Conservation (phyloP, 2,113 vertebrate genomes). For the Ammodytes dubius region DNA sequence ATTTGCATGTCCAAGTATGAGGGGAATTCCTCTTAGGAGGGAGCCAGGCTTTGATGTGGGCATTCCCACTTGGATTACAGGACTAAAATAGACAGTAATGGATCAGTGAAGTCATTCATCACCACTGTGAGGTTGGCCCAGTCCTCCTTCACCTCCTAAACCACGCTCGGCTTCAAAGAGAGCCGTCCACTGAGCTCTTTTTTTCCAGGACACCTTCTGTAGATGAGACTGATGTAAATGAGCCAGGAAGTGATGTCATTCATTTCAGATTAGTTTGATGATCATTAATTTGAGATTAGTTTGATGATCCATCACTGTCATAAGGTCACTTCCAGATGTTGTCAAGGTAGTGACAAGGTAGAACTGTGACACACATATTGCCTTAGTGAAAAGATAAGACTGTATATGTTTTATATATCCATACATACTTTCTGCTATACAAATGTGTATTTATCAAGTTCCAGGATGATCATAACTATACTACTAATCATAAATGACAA, state of each 20-base stretch:
- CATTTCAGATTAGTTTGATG: slow-evolving; percentile 32
- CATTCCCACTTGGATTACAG: slow-evolving; percentile 82
- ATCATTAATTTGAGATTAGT: slow-evolving; percentile 38
- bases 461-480: background rate
- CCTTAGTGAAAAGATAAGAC: background rate
- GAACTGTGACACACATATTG: slow-evolving; percentile 19
- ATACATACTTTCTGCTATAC: background rate
- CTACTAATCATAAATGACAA: no score
- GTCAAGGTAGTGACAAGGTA: background rate
- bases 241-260: slow-evolving; percentile 44
- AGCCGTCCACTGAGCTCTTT: slow-evolving; percentile 55
- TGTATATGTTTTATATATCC: background rate
- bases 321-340: slow-evolving; percentile 7
- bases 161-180: slow-evolving; percentile 71
- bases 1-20: slow-evolving; percentile 85
- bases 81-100: slow-evolving; percentile 83
- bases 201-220: slow-evolving; percentile 40
- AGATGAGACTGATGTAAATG: slow-evolving; percentile 51
- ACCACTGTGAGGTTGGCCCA: slow-evolving; percentile 67
- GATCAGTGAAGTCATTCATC: slow-evolving; percentile 83
- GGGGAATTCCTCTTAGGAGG: slow-evolving; percentile 82
- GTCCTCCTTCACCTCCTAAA: slow-evolving; percentile 80
- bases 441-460: background rate
- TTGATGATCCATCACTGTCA: slow-evolving; percentile 38
- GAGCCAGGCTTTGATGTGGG: slow-evolving; percentile 82